Percentiles rank a stretch among this genome's conserved stretches.
Evolutionary conservation across 2,888 invertebrate genomes (phyloP).

Genomic region (Uloborus plumipes): DNA sequence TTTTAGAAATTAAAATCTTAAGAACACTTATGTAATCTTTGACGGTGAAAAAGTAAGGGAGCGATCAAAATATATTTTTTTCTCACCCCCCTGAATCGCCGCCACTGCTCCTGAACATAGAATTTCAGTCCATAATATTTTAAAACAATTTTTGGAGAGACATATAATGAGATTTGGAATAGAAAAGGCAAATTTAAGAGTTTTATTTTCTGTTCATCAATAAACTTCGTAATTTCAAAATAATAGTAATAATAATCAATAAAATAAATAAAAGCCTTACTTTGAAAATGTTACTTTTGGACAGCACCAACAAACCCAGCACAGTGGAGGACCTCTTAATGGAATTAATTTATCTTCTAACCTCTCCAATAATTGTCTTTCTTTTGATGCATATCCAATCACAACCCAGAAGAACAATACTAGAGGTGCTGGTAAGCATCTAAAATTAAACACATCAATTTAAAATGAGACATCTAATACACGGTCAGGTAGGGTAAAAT

Average conservation of each 20-base stretch:
- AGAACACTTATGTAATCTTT: too few relatives aligned
- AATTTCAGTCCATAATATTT: too few relatives aligned
- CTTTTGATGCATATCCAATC: slow-evolving; percentile 65
- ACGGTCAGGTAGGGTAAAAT: too few relatives aligned
- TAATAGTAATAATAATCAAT: too few relatives aligned
- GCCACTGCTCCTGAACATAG: too few relatives aligned
- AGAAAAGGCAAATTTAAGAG: background rate
- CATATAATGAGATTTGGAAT: background rate
- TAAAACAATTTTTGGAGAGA: too few relatives aligned
- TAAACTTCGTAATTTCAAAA: background rate
- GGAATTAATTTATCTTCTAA: slow-evolving; percentile 65
- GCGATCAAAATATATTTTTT: too few relatives aligned
- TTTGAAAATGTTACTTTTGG: slow-evolving; percentile 65
- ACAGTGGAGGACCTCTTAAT: slow-evolving; percentile 66
- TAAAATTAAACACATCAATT: background rate
- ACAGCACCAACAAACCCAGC: slow-evolving; percentile 66
- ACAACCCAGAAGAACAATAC: slow-evolving; percentile 67
- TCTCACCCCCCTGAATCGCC: too few relatives aligned
- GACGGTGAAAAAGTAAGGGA: too few relatives aligned
- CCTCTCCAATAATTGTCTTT: slow-evolving; percentile 61
- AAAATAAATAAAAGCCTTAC: slow-evolving; percentile 33
- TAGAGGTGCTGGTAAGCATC: slow-evolving; percentile 66
- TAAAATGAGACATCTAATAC: too few relatives aligned
- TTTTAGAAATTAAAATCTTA: too few relatives aligned
- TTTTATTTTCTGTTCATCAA: background rate